These are phyloP conservation scores for Propithecus deckenii DNA, from an alignment of 2,797 vertebrate species.

Conservation along the genomic window DNA sequence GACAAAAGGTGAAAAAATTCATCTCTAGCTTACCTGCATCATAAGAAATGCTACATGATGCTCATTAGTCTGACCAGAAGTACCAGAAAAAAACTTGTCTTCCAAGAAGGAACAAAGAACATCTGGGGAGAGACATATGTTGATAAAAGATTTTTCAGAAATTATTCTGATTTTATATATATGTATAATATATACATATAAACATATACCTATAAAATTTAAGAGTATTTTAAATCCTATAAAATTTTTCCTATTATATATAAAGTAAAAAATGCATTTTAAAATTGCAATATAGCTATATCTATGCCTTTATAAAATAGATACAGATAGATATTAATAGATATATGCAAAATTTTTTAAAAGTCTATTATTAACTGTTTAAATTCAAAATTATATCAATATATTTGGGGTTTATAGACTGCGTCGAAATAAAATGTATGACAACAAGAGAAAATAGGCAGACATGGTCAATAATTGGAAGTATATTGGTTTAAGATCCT, in stretches of 20 bases:
- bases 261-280: background rate
- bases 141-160: background rate
- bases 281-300: background rate
- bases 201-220: background rate
- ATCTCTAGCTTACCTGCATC: background rate
- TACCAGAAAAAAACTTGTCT: background rate
- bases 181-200: background rate
- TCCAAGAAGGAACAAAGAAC: background rate
- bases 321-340: background rate
- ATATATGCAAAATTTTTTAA: background rate
- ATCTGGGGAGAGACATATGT: background rate
- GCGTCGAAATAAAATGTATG: background rate
- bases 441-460: background rate
- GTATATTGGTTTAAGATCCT: background rate
- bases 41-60: background rate
- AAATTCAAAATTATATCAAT: conserved; percentile 17
- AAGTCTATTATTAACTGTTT: background rate
- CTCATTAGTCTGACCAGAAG: background rate
- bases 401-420: background rate
- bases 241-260: background rate
- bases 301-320: background rate
- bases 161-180: background rate
- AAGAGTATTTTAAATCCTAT: background rate
- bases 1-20: conserved; percentile 2
- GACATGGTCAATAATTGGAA: background rate